Percentiles rank a stretch among this genome's conserved stretches.
These are phyloP conservation scores for Dasypolia templi DNA, from an alignment of 2,888 invertebrate genomes.

Conservation along the genomic window DNA sequence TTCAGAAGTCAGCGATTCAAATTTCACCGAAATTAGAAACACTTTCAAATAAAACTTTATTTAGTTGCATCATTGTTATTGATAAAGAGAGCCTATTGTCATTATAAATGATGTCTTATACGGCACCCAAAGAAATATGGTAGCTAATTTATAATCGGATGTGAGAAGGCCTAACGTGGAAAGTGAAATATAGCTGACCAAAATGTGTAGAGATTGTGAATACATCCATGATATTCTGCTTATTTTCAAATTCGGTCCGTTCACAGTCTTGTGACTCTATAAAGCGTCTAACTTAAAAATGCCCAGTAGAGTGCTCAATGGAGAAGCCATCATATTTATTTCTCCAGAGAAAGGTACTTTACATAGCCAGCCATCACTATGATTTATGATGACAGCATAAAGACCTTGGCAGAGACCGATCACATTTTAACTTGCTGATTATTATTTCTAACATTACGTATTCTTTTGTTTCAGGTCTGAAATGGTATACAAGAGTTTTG, in stretches of 20 bases:
- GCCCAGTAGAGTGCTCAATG: background rate
- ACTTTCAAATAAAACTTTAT: background rate
- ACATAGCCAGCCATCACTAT: constrained; percentile 29
- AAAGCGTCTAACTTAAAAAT: constrained; percentile 7
- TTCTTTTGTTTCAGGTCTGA: constrained; percentile 76
- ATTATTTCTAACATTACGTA: constrained; percentile 6
- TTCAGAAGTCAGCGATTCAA: too few species aligned
- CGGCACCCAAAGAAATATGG: too few species aligned
- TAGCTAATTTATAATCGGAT: background rate
- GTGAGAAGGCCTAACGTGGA: too few species aligned
- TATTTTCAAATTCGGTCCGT: background rate
- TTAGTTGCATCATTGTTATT: background rate
- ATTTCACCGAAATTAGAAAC: background rate
- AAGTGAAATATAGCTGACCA: too few species aligned
- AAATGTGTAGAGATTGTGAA: too few species aligned
- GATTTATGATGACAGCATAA: constrained; percentile 47
- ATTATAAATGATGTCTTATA: background rate
- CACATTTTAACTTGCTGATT: constrained; percentile 32
- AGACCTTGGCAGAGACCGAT: constrained; percentile 43
- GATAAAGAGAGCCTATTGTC: background rate
- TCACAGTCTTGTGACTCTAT: background rate
- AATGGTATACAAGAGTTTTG: constrained; percentile 69
- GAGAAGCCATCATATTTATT: constrained; percentile 33
- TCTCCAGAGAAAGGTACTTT: constrained; percentile 20
- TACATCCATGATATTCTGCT: too few species aligned